Evolutionary conservation across 2,888 invertebrate genomes (phyloP), one percentile per base, ranked within the genome.

Genomic region (Agrochola circellaris): DNA sequence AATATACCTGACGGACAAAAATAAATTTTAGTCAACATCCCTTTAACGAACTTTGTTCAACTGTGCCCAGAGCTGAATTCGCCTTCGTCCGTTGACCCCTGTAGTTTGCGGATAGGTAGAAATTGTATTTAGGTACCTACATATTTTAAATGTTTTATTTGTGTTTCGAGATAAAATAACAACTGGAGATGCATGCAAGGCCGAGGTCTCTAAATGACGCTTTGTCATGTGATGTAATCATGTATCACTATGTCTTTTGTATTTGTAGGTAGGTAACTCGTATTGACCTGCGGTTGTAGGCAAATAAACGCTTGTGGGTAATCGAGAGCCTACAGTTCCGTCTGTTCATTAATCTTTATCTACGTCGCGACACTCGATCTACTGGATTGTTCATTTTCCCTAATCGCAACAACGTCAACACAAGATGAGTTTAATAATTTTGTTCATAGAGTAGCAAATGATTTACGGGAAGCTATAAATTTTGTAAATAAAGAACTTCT

Each of bases 181-280:
- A 82, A 68, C 34, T 82, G 62, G 60, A 83, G 67, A 69, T 80
- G 62, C 20, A 34, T 73, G 79, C 68, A 73, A 79, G 84, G 80
- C 73, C 81, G 34, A 69, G 73, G 68, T 56, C 60, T 69, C 34
- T 45, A 38, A 54, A 15, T 60, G 67, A 64, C 61, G 80, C 38
- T 80, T 56, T 61, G 68, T 65, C 60, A 73, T 45, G 51, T 84
- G 80, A 84, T 84, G 81, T 69, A 61, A 73, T 65, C 66, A 48
- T 73, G 51, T 72, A 68, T 54, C 42, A n/a, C 26, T 83, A 68
- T 70, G 15, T 42, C 26, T 66, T 67, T 77, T 48, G 60, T 51
- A 70, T 71, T 17, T 30, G 20, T 79, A 58, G 54, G n/a, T 79
- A 58, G 54, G 34, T 67, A 79, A 34, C 54, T 70, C 15, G 56